phyloP scores from a whole-genome alignment of 1,140 invertebrate species.

The Rhagoletis zephyria region DNA sequence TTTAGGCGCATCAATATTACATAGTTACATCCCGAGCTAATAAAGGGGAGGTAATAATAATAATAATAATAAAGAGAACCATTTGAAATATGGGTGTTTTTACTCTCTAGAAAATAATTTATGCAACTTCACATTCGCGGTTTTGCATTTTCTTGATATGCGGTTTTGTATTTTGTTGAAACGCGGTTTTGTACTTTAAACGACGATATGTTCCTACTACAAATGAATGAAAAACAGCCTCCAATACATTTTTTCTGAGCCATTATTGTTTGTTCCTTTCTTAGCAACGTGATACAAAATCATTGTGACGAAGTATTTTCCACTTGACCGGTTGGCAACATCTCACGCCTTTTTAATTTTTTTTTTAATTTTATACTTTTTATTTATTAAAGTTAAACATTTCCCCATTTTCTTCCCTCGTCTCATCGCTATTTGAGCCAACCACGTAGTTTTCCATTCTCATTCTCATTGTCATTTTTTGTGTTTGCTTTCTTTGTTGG shows the following conservation, averaged over 20 bases:
- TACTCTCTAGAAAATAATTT: no score
- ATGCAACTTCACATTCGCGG: no score
- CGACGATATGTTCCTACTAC: no score
- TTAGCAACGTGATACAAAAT: background rate
- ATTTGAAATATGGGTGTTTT: no score
- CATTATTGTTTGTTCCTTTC: background rate
- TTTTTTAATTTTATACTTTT: background rate
- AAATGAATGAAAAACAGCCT: no score
- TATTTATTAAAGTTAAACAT: background rate
- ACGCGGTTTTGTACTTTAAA: no score
- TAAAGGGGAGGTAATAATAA: no score
- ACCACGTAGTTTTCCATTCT: background rate
- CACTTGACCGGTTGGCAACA: background rate
- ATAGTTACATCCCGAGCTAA: no score
- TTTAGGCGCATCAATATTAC: no score
- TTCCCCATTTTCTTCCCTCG: background rate
- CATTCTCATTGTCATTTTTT: background rate
- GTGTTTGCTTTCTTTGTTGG: slow-evolving; percentile 6
- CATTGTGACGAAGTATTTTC: background rate
- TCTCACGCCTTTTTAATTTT: background rate
- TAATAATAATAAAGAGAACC: no score
- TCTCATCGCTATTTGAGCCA: background rate
- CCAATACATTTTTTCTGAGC: background rate
- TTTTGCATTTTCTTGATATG: no score
- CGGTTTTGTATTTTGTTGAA: no score